phyloP scores from a whole-genome alignment of 2,888 invertebrate genomes.

The Phytoseiulus persimilis region DNA sequence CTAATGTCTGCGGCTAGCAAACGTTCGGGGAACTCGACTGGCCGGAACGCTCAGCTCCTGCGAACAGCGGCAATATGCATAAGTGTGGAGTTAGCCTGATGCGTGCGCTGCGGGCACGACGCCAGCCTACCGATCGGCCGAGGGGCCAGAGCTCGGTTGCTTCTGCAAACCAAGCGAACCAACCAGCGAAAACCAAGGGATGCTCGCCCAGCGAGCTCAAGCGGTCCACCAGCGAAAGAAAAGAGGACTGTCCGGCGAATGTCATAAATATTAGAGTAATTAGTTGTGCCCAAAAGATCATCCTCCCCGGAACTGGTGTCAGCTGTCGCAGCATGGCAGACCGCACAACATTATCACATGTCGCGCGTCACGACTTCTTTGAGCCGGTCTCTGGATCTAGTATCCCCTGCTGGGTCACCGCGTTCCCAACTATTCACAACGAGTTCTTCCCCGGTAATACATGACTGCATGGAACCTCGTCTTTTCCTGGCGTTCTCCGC shows the following conservation, averaged over 20 bases:
- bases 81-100: background rate
- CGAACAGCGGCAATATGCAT: background rate
- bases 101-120: background rate
- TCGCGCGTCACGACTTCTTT: background rate
- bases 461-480: too few relatives aligned
- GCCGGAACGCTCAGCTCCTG: background rate
- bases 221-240: background rate
- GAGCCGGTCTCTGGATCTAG: background rate
- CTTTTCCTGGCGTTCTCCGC: too few relatives aligned
- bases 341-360: background rate
- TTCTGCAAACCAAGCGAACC: too few relatives aligned
- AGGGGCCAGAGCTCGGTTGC: background rate
- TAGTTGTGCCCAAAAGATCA: background rate
- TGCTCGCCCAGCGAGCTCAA: background rate
- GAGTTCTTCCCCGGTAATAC: too few relatives aligned
- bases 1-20: background rate
- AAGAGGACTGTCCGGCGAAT: background rate
- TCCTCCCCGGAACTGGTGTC: background rate
- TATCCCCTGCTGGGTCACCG: too few relatives aligned
- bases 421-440: too few relatives aligned
- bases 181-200: background rate
- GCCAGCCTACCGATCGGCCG: background rate
- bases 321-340: background rate
- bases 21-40: background rate
- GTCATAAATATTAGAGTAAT: background rate